Conservation (phyloP, 1,140 invertebrate species). For the Drosophila navojoa region DNA sequence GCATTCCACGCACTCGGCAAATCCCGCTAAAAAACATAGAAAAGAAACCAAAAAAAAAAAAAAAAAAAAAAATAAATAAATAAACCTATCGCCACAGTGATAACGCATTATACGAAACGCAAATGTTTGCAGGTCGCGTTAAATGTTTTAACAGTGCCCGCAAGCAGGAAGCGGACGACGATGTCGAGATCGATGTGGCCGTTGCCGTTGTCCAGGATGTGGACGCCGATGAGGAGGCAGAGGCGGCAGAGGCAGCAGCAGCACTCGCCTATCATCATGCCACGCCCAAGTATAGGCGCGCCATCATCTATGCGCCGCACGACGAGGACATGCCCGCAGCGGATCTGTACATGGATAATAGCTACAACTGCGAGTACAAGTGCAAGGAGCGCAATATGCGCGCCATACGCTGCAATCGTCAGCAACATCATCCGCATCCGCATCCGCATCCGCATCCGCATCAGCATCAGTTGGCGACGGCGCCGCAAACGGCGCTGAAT, state of each 20-base stretch:
- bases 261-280: conserved; percentile 52
- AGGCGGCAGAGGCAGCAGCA: conserved; percentile 18
- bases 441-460: conserved; percentile 36
- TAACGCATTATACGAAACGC: conserved; percentile 82
- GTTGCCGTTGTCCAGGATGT: conserved; percentile 36
- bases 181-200: conserved; percentile 30
- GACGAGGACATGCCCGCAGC: conserved; percentile 41
- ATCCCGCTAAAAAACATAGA: conserved; percentile 5
- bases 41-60: background rate
- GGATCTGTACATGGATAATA: conserved; percentile 61
- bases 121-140: conserved; percentile 83
- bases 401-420: conserved; percentile 77
- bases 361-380: conserved; percentile 78
- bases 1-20: conserved; percentile 38
- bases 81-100: conserved; percentile 57
- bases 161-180: conserved; percentile 40
- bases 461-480: conserved; percentile 33
- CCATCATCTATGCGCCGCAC: conserved; percentile 62
- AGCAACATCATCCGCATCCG: conserved; percentile 43
- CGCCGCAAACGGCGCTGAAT: conserved; percentile 57
- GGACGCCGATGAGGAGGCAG: conserved; percentile 36
- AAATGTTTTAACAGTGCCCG: conserved; percentile 71
- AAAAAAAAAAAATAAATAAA: conserved; percentile 14
- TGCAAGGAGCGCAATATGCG: conserved; percentile 77
- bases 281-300: conserved; percentile 61